Percentiles rank a stretch among this genome's conserved stretches.
These are phyloP conservation scores for Gallinago solitaria DNA, from an alignment of 2,797 vertebrate species.

Conservation along the genomic window DNA sequence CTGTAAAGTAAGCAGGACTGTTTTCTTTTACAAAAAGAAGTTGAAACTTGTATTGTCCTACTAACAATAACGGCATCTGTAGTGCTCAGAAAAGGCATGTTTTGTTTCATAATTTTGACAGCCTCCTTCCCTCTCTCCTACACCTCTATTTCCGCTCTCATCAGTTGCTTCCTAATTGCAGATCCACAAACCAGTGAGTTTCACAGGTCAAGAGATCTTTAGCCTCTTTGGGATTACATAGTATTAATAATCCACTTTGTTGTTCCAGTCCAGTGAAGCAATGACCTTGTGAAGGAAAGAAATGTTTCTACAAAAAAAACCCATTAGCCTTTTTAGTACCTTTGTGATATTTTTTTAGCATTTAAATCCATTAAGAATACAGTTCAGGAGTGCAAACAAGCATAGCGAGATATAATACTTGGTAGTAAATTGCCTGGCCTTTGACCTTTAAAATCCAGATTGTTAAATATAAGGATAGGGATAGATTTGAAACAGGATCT, in stretches of 20 bases:
- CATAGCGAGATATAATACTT: neutral
- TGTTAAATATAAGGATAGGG: neutral
- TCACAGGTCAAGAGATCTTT: neutral
- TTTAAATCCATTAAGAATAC: neutral
- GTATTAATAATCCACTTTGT: neutral
- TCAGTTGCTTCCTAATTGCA: neutral
- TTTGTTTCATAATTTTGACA: neutral
- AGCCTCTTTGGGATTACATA: neutral
- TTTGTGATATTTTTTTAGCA: neutral
- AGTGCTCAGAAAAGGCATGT: neutral
- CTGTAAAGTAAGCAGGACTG: neutral
- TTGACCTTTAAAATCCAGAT: neutral
- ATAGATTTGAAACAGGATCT: neutral
- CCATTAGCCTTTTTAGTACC: neutral
- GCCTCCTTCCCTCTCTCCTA: neutral
- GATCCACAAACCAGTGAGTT: neutral
- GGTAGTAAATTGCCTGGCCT: neutral
- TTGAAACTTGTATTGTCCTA: neutral
- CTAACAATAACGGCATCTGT: neutral
- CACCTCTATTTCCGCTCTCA: neutral
- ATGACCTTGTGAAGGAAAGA: neutral
- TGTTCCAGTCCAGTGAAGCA: neutral
- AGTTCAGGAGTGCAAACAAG: neutral
- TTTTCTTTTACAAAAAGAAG: neutral
- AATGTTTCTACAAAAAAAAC: neutral